Evolutionary conservation across 2,888 invertebrate genomes (phyloP).

Genomic region (Crioceris asparagi): DNA sequence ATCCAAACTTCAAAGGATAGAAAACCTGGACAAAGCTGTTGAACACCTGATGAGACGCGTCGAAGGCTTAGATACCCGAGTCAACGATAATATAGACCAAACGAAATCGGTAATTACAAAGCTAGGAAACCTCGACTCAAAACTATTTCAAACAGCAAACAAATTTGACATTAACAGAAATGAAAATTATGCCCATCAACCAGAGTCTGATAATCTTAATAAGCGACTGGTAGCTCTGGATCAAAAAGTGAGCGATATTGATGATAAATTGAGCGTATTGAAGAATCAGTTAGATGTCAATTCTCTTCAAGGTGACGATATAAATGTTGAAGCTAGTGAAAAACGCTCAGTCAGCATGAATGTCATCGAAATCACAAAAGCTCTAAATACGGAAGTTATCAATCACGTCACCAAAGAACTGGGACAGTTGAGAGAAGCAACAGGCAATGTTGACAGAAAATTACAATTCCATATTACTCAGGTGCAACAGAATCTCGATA

Average conservation of each 20-base stretch:
- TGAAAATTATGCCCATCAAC: slow-evolving; percentile 21
- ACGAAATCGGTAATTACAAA: slow-evolving; percentile 75
- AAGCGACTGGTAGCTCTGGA: slow-evolving; percentile 61
- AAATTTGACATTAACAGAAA: slow-evolving; percentile 16
- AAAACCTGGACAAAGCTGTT: slow-evolving; percentile 78
- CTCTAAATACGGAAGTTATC: slow-evolving; percentile 71
- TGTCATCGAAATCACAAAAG: slow-evolving; percentile 71
- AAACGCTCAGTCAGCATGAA: slow-evolving; percentile 78
- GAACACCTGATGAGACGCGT: slow-evolving; percentile 79
- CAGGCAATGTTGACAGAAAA: slow-evolving; percentile 69
- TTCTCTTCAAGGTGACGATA: slow-evolving; percentile 66
- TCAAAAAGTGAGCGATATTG: slow-evolving; percentile 76
- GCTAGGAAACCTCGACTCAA: slow-evolving; percentile 61
- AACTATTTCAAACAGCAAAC: slow-evolving; percentile 50
- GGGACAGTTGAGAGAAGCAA: slow-evolving; percentile 65
- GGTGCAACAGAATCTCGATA: slow-evolving; percentile 71
- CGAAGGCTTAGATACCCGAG: slow-evolving; percentile 68
- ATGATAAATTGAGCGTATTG: slow-evolving; percentile 62
- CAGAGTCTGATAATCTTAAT: slow-evolving; percentile 46
- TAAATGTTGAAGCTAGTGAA: slow-evolving; percentile 79
- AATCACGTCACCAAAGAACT: slow-evolving; percentile 73
- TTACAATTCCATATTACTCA: slow-evolving; percentile 75
- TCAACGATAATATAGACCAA: slow-evolving; percentile 75
- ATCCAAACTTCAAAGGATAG: slow-evolving; percentile 77
- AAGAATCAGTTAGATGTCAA: slow-evolving; percentile 78